Evolutionary conservation across 2,113 vertebrate genomes (phyloP), one percentile per base, ranked within the genome.

Genomic region (Aegotheles bennettii): DNA sequence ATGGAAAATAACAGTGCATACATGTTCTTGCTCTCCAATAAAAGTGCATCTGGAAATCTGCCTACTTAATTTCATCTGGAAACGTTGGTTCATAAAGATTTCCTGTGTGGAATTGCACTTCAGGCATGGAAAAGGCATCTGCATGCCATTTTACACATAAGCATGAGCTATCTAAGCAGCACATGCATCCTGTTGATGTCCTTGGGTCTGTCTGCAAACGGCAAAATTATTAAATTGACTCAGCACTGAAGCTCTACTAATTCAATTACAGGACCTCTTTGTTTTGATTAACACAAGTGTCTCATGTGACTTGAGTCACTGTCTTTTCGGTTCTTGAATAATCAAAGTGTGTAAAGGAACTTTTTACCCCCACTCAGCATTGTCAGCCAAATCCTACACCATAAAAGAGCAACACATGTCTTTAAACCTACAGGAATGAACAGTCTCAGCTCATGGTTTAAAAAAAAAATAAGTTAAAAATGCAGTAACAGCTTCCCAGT

Each of bases 121-220:
- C 26, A 79, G 87, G 87, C 93, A 93, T 35, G 74, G 64, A 63
- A 82, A 93, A 96, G 59, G 81, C 73, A 93, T 70, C 92, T 84
- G 79, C 83, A 51, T 31, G 75, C 61, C 64, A 26, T 68, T 71
- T 13, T 35, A 59, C 83, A 89, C 67, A 84, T 1, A 36, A 65
- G 64, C 16, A 13, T 19, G 61, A 57, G 31, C 61, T 61, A 91
- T 38, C 13, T 16, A 51, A 85, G 51, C 17, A 92, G 80, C 86
- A 93, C 14, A 74, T 68, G 91, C 86, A 93, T 94, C 73, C 93
- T 95, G 89, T 92, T 94, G 80, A 74, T 94, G 86, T 90, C 60
- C 89, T 67, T 76, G 78, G 51, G 48, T 79, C 78, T 60, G 36
- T 4, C 56, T 87, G 65, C 82, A 90, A 45, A 81, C 88, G 64